Evolutionary conservation across 2,113 vertebrate genomes (phyloP).

Genomic region (Neotoma lepida): DNA sequence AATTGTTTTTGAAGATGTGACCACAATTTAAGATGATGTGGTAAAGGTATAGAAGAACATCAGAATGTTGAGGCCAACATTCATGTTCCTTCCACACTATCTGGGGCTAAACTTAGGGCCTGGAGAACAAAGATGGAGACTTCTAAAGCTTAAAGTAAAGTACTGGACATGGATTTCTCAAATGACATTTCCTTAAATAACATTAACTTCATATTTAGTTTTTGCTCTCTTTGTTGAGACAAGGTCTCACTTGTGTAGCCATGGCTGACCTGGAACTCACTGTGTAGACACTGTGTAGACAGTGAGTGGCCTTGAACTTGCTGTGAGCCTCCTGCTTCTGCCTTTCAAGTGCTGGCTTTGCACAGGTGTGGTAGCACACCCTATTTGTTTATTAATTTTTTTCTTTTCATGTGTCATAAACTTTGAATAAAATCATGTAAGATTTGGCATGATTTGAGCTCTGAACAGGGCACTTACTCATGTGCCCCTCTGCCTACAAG

Average conservation of each 20-base stretch:
- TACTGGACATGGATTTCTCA: conserved; percentile 56
- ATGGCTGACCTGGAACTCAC: background rate
- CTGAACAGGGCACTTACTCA: conserved; percentile 46
- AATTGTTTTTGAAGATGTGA: background rate
- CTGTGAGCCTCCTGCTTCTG: background rate
- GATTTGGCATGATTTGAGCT: conserved; percentile 62
- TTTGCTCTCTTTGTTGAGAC: background rate
- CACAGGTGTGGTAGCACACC: background rate
- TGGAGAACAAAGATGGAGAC: conserved; percentile 33
- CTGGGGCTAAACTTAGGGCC: conserved; percentile 51
- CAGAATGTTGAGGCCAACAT: background rate
- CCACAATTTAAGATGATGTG: conserved; percentile 7
- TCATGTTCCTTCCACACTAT: conserved; percentile 55
- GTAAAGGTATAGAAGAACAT: conserved; percentile 21
- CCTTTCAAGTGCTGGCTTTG: background rate
- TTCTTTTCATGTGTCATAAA: background rate
- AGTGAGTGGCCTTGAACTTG: background rate
- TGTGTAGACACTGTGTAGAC: background rate
- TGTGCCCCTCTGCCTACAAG: conserved; percentile 27
- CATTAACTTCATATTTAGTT: conserved; percentile 20
- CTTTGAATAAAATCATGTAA: conserved; percentile 66
- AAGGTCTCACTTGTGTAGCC: background rate
- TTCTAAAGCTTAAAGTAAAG: conserved; percentile 58
- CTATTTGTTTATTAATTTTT: background rate
- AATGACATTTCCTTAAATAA: conserved; percentile 69